phyloP scores from a whole-genome alignment of 2,888 invertebrate species.

The Acanthosepion esculentum region DNA sequence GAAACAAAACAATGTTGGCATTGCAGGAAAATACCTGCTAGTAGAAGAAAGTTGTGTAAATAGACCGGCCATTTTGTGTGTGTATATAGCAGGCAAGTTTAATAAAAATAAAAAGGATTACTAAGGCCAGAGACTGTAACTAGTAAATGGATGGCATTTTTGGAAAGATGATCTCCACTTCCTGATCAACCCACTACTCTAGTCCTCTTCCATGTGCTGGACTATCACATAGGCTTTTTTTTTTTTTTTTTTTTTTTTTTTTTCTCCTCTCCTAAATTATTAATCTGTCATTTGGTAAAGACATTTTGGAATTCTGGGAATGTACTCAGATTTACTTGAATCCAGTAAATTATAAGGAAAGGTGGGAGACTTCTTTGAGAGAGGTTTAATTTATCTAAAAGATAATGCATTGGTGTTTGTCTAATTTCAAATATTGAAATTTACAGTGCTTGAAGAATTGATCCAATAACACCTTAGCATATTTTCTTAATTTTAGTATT shows the following conservation, averaged over 20 bases:
- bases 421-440: background rate
- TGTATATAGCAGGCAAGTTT: slow-evolving; percentile 44
- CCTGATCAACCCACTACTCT: background rate
- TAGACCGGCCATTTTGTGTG: slow-evolving; percentile 41
- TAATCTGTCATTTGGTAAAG: background rate
- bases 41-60: slow-evolving; percentile 47
- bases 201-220: background rate
- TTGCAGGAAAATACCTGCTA: slow-evolving; percentile 45
- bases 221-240: background rate
- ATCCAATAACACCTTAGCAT: background rate
- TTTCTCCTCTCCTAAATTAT: background rate
- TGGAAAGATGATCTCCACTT: background rate
- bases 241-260: background rate
- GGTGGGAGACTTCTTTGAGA: background rate
- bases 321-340: background rate
- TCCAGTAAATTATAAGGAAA: background rate
- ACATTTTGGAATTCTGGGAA: background rate
- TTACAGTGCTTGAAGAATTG: background rate
- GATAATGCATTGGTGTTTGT: background rate
- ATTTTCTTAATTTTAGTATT: background rate
- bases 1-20: background rate
- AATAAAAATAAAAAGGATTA: background rate
- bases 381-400: background rate
- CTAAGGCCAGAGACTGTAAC: slow-evolving; percentile 11
- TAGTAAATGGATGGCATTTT: background rate